phyloP scores from a whole-genome alignment of 2,797 vertebrate species.

The Holocentrus rufus region DNA sequence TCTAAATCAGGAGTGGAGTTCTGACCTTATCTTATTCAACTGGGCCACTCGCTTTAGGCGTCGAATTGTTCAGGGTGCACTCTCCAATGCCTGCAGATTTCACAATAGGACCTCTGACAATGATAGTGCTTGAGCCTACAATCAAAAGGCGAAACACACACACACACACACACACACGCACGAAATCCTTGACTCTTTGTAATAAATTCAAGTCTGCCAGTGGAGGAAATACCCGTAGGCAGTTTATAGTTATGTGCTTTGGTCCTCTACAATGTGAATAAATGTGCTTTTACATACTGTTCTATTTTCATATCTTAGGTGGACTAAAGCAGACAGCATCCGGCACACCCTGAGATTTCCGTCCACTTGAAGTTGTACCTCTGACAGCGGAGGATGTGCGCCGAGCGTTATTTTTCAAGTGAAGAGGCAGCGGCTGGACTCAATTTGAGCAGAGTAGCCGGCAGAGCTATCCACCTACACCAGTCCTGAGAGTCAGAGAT shows the following conservation, averaged over 20 bases:
- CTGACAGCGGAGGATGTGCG: slow-evolving; percentile 18
- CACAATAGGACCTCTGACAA: slow-evolving; percentile 52
- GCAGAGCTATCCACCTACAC: slow-evolving; percentile 38
- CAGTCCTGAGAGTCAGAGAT: slow-evolving; percentile 42
- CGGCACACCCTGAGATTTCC: slow-evolving; percentile 24
- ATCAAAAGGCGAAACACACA: slow-evolving; percentile 38
- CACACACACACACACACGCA: not conserved
- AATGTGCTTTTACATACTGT: slow-evolving; percentile 47
- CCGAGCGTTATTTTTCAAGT: slow-evolving; percentile 13
- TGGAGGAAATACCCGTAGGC: slow-evolving; percentile 37
- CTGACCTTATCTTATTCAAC: slow-evolving; percentile 67
- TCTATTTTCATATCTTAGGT: slow-evolving; percentile 42
- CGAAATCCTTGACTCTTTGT: slow-evolving; percentile 15
- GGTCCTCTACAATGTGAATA: slow-evolving; percentile 49
- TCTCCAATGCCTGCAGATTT: slow-evolving; percentile 48
- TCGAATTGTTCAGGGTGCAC: slow-evolving; percentile 48
- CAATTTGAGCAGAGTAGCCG: slow-evolving; percentile 26
- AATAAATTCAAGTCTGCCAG: slow-evolving; percentile 43
- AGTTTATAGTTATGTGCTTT: slow-evolving; percentile 49
- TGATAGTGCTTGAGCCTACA: slow-evolving; percentile 20
- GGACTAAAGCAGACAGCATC: slow-evolving; percentile 7
- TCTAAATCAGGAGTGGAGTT: slow-evolving; percentile 57
- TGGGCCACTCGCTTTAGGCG: slow-evolving; percentile 48
- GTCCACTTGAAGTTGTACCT: slow-evolving; percentile 31
- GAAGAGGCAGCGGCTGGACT: slow-evolving; percentile 36